phyloP scores from a whole-genome alignment of 2,113 vertebrate genomes.

The Penelope pileata region DNA sequence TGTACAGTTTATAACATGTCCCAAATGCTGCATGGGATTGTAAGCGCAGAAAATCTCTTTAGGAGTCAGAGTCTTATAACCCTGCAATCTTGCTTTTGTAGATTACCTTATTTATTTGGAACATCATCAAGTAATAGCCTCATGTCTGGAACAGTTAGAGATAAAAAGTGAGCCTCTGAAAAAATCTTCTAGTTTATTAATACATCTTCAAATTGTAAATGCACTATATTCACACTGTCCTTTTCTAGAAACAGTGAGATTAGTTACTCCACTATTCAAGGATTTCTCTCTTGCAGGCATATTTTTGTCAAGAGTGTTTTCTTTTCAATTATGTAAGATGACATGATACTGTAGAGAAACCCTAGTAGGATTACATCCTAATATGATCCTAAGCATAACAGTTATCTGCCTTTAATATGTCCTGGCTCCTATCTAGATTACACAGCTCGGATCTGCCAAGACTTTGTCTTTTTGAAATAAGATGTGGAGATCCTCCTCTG shows the following conservation, averaged over 20 bases:
- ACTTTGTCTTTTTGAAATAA: conserved; percentile 20
- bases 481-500: background rate
- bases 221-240: background rate
- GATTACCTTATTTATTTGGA: background rate
- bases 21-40: background rate
- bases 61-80: background rate
- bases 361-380: conserved; percentile 66
- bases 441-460: conserved; percentile 6
- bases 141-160: background rate
- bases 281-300: background rate
- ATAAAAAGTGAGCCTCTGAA: background rate
- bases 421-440: conserved; percentile 40
- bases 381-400: conserved; percentile 37
- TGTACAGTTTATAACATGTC: background rate
- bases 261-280: background rate
- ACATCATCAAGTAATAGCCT: background rate
- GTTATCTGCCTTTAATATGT: conserved; percentile 31
- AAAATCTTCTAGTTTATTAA: background rate
- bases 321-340: conserved; percentile 54
- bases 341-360: conserved; percentile 45
- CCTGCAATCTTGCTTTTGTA: background rate
- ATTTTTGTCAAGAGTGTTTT: conserved; percentile 1
- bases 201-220: background rate
- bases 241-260: background rate
- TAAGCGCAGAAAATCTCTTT: background rate